Conservation (phyloP, 2,888 invertebrate species). For the Gastrophysa polygoni region DNA sequence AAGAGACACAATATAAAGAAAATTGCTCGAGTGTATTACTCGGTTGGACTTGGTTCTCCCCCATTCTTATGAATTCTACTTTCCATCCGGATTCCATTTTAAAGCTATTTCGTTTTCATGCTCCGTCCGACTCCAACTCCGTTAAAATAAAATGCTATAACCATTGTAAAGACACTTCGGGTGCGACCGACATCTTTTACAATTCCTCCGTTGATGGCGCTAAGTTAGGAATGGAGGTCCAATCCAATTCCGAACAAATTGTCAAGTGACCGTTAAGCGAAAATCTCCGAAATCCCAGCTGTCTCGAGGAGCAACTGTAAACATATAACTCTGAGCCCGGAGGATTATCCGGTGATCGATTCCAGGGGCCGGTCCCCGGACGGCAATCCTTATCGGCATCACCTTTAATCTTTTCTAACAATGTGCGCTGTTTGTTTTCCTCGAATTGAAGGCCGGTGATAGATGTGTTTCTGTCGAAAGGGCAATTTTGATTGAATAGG, state of each 20-base stretch:
- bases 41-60: background rate
- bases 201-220: constrained; percentile 33
- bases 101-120: background rate
- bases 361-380: constrained; percentile 47
- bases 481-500: background rate
- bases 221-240: constrained; percentile 42
- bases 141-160: constrained; percentile 1
- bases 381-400: constrained; percentile 45
- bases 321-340: constrained; percentile 54
- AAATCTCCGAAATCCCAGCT: constrained; percentile 55
- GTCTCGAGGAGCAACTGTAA: constrained; percentile 53
- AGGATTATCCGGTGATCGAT: constrained; percentile 56
- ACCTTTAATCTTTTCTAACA: constrained; percentile 37
- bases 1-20: background rate
- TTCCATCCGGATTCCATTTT: background rate
- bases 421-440: constrained; percentile 26
- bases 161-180: constrained; percentile 8
- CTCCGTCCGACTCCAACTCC: background rate
- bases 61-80: background rate
- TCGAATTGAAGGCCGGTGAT: constrained; percentile 11
- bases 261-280: constrained; percentile 56
- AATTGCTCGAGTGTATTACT: background rate
- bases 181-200: constrained; percentile 25
- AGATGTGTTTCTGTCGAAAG: background rate
- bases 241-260: constrained; percentile 57